phyloP scores from a whole-genome alignment of 1,140 invertebrate species.

The Ectropis grisescens region DNA sequence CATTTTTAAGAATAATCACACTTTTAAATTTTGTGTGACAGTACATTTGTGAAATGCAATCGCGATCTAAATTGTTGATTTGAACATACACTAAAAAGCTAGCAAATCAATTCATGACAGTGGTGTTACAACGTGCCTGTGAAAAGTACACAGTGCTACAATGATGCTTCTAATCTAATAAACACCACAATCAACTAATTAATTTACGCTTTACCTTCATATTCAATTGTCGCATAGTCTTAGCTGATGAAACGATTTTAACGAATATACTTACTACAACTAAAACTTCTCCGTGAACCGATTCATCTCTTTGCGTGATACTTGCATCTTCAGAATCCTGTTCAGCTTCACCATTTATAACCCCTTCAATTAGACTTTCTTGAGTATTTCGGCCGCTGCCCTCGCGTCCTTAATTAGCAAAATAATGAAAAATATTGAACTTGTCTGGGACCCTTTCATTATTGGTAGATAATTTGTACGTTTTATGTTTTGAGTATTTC shows the following conservation, averaged over 20 bases:
- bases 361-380: conserved; percentile 73
- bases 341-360: conserved; percentile 75
- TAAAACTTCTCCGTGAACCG: conserved; percentile 42
- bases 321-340: conserved; percentile 72
- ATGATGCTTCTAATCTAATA: conserved; percentile 45
- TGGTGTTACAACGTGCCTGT: conserved; percentile 46
- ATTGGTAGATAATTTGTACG: conserved; percentile 27
- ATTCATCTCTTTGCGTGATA: conserved; percentile 41
- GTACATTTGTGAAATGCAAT: background rate
- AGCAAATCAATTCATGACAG: conserved; percentile 54
- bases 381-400: conserved; percentile 49
- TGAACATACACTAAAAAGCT: conserved; percentile 54
- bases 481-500: conserved; percentile 48
- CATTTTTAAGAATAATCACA: too few species aligned
- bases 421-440: conserved; percentile 66
- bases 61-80: conserved; percentile 3
- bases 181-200: conserved; percentile 53
- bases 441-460: conserved; percentile 53
- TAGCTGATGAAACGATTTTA: conserved; percentile 17
- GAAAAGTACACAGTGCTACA: conserved; percentile 48
- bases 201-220: conserved; percentile 47
- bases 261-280: conserved; percentile 54
- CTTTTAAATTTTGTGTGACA: too few species aligned
- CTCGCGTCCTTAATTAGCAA: conserved; percentile 63
- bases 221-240: conserved; percentile 18